Evolutionary conservation across 2,888 invertebrate species (phyloP).

Genomic region (Operophtera brumata): DNA sequence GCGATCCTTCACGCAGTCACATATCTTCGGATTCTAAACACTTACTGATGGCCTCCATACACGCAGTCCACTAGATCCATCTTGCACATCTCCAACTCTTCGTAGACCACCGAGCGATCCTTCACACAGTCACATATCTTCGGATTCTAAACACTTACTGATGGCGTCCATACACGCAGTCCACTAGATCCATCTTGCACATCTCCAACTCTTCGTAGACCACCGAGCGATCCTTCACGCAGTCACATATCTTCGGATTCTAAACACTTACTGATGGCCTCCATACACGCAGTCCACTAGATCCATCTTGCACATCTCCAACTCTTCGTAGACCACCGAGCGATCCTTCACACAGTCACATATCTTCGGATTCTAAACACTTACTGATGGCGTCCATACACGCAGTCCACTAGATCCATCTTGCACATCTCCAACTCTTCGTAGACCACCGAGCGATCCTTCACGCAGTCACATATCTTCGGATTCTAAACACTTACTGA

Average conservation of each 20-base stretch:
- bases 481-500: conserved; percentile 62
- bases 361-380: conserved; percentile 48
- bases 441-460: conserved; percentile 64
- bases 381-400: conserved; percentile 70
- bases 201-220: conserved; percentile 69
- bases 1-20: conserved; percentile 69
- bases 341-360: conserved; percentile 72
- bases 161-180: conserved; percentile 63
- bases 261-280: conserved; percentile 64
- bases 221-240: conserved; percentile 64
- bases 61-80: conserved; percentile 64
- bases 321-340: conserved; percentile 61
- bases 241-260: conserved; percentile 61
- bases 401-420: conserved; percentile 62
- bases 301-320: conserved; percentile 66
- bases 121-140: conserved; percentile 68
- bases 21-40: conserved; percentile 49
- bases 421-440: conserved; percentile 67
- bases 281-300: conserved; percentile 67
- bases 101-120: conserved; percentile 63
- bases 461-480: conserved; percentile 68
- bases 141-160: conserved; percentile 64
- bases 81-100: conserved; percentile 67
- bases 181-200: conserved; percentile 66
- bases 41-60: conserved; percentile 70